Evolutionary conservation across 2,113 vertebrate genomes (phyloP).

Genomic region (Zosterops lateralis): DNA sequence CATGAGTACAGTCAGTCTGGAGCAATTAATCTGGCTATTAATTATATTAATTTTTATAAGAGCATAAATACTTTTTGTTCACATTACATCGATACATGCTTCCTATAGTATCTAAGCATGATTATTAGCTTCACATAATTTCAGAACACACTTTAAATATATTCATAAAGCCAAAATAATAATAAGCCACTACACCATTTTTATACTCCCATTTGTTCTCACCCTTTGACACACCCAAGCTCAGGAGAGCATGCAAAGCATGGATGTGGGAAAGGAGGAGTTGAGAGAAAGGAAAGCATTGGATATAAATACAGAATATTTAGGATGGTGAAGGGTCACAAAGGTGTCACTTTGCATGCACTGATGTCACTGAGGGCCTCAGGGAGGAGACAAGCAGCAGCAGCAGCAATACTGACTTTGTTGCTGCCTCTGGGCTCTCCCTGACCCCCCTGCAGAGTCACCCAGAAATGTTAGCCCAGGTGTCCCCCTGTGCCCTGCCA

Average conservation of each 20-base stretch:
- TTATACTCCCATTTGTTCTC: not conserved
- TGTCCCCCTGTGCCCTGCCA: not conserved
- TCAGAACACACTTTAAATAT: not conserved
- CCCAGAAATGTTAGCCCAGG: not conserved
- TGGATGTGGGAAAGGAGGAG: not conserved
- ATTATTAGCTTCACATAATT: constrained; percentile 27
- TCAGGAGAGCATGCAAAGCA: constrained; percentile 28
- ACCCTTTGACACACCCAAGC: constrained; percentile 3
- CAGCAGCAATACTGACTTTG: not conserved
- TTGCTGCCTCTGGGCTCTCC: not conserved
- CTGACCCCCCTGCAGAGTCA: not conserved
- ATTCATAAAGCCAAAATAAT: not conserved
- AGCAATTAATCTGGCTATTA: not conserved
- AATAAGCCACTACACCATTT: not conserved
- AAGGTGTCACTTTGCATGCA: not conserved
- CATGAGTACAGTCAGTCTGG: not conserved
- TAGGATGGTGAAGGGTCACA: not conserved
- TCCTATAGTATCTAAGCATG: not conserved
- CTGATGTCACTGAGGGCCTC: not conserved
- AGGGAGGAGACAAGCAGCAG: not conserved
- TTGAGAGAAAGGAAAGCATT: not conserved
- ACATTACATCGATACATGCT: constrained; percentile 2
- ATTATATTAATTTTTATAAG: constrained; percentile 6
- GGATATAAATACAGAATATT: not conserved
- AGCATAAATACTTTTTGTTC: constrained; percentile 42